phyloP scores from a whole-genome alignment of 2,888 invertebrate species.

The Diaprepes abbreviatus region DNA sequence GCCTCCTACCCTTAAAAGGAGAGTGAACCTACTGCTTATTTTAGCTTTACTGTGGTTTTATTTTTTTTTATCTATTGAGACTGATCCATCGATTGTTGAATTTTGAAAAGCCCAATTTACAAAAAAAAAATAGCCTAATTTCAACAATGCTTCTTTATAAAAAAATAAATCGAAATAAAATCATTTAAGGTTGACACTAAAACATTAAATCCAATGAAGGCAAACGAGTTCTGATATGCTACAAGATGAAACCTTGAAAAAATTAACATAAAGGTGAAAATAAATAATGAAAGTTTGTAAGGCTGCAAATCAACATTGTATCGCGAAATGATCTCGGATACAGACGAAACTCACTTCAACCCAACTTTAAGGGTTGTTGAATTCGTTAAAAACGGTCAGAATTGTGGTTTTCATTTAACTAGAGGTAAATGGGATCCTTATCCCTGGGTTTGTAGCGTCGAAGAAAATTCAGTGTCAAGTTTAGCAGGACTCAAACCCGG shows the following conservation, averaged over 20 bases:
- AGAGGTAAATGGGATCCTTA: constrained; percentile 86
- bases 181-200: constrained; percentile 13
- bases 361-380: constrained; percentile 67
- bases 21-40: no score
- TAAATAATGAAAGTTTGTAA: constrained; percentile 55
- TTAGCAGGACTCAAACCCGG: constrained; percentile 76
- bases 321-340: constrained; percentile 60
- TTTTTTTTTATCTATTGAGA: no score
- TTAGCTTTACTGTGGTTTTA: no score
- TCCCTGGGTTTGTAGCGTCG: constrained; percentile 82
- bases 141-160: no score
- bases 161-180: no score
- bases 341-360: constrained; percentile 61
- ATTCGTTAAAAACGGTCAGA: constrained; percentile 72
- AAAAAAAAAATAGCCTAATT: no score
- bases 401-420: constrained; percentile 80
- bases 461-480: constrained; percentile 74
- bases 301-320: constrained; percentile 51
- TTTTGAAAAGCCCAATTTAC: no score
- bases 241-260: constrained; percentile 57
- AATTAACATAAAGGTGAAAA: constrained; percentile 62
- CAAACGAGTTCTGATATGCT: constrained; percentile 55
- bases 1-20: no score
- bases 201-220: constrained; percentile 54
- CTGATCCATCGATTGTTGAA: no score